These are phyloP conservation scores for Gonocerus acuteangulatus DNA, from an alignment of 2,888 invertebrate species.

Conservation along the genomic window DNA sequence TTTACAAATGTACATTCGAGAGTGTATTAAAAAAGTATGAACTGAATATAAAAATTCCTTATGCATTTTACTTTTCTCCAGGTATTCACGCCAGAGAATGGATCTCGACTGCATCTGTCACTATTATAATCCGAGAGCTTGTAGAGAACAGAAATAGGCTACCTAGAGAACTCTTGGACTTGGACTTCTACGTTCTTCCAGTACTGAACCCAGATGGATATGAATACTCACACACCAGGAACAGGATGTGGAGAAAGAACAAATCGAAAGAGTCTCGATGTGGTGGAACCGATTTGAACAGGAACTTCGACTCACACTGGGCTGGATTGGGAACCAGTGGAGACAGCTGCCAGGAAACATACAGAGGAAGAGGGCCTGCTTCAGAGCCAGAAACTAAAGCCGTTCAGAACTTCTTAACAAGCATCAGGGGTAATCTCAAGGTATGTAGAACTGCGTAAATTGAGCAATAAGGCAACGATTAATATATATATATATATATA, in stretches of 20 bases:
- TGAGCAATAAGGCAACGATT: no score
- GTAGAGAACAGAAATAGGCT: constrained; percentile 59
- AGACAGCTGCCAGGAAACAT: constrained; percentile 47
- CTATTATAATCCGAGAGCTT: constrained; percentile 62
- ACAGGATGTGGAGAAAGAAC: constrained; percentile 54
- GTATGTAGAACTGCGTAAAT: background rate
- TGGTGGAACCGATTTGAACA: constrained; percentile 69
- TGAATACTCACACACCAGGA: constrained; percentile 68
- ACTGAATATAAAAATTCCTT: no score
- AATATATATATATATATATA: no score
- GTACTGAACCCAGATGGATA: constrained; percentile 68
- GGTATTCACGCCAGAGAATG: constrained; percentile 85
- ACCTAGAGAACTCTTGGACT: constrained; percentile 60
- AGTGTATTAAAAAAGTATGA: no score
- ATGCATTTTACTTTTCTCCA: constrained; percentile 17
- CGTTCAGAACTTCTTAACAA: constrained; percentile 43
- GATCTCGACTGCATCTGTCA: constrained; percentile 71
- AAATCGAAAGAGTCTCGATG: constrained; percentile 45
- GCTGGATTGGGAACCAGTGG: constrained; percentile 44
- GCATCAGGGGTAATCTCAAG: constrained; percentile 45
- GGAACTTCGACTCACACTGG: constrained; percentile 64
- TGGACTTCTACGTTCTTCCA: constrained; percentile 46
- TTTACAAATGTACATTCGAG: no score
- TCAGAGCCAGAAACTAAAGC: constrained; percentile 47
- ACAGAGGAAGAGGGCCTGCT: constrained; percentile 44